These are phyloP conservation scores for Saguinus imperator DNA, from an alignment of 2,113 vertebrate genomes.

Conservation along the genomic window DNA sequence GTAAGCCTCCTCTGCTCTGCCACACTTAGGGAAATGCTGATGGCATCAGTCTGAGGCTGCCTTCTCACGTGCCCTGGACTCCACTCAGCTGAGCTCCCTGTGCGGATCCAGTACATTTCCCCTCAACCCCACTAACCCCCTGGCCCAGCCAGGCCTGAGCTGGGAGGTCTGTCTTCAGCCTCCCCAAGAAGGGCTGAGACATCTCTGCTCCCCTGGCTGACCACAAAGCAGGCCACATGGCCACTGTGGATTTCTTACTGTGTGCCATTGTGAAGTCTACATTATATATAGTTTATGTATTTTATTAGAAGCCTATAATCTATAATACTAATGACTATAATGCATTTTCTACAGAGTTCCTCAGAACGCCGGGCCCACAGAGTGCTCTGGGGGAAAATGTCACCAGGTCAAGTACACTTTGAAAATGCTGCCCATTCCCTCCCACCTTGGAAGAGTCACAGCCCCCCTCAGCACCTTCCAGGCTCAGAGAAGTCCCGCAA, in stretches of 20 bases:
- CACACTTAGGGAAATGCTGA: background rate
- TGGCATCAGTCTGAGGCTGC: background rate
- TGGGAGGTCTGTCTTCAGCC: background rate
- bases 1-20: background rate
- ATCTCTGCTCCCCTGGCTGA: background rate
- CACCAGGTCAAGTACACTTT: background rate
- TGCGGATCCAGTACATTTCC: background rate
- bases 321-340: background rate
- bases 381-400: background rate
- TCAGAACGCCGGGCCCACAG: background rate
- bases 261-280: background rate
- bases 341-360: slow-evolving; percentile 35
- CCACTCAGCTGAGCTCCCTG: background rate
- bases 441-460: background rate
- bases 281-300: background rate
- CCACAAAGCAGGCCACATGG: background rate
- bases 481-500: background rate
- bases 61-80: background rate
- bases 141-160: background rate
- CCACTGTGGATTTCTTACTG: background rate
- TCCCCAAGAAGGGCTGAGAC: background rate
- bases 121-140: background rate
- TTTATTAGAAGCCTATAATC: slow-evolving; percentile 26
- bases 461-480: fast-evolving
- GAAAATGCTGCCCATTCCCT: background rate